Conservation (phyloP, 2,113 vertebrate genomes). For the Chaetura pelagica region DNA sequence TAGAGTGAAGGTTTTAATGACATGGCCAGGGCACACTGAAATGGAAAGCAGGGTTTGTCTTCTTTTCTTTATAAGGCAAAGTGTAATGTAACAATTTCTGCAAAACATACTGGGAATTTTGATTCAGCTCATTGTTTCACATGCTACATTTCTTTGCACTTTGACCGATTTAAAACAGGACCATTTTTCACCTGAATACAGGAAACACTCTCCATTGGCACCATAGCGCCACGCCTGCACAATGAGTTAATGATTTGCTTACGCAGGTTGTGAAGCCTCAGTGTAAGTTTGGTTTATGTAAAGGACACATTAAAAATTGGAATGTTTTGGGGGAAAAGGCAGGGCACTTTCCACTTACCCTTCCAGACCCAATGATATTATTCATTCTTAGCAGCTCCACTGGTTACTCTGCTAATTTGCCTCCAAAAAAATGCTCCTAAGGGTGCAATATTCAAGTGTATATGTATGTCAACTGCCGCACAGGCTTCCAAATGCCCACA, state of each 20-base stretch:
- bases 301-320: neutral
- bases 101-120: neutral
- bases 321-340: slow-evolving; percentile 1
- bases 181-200: neutral
- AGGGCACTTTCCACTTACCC: slow-evolving; percentile 16
- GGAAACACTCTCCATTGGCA: neutral
- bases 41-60: neutral
- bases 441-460: slow-evolving; percentile 42
- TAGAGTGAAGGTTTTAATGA: neutral
- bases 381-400: slow-evolving; percentile 5
- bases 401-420: slow-evolving; percentile 27
- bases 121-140: neutral
- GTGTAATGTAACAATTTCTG: neutral
- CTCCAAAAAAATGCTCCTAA: slow-evolving; percentile 31
- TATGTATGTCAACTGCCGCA: slow-evolving; percentile 10
- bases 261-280: neutral
- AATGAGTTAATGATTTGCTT: neutral
- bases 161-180: neutral
- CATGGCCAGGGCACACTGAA: neutral
- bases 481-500: slow-evolving; percentile 54
- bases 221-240: neutral
- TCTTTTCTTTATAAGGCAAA: neutral
- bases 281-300: slow-evolving; percentile 1
- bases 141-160: neutral
- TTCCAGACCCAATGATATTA: slow-evolving; percentile 46